These are phyloP conservation scores for Drosophila lutescens DNA, from an alignment of 2,888 invertebrate genomes.

Conservation along the genomic window DNA sequence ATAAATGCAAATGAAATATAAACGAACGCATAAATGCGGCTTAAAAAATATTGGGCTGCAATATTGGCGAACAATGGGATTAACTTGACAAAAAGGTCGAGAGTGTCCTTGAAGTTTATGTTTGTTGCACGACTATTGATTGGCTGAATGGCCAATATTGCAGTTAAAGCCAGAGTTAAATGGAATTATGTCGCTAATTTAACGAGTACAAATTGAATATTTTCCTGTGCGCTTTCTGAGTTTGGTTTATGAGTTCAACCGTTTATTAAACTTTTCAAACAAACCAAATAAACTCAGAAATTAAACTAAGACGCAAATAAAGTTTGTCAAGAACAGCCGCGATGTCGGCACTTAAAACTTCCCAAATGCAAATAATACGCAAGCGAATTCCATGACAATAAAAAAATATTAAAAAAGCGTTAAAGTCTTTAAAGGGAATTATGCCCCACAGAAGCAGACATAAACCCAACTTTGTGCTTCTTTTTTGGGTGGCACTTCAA, in stretches of 20 bases:
- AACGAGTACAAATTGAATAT: not conserved
- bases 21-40: constrained; percentile 38
- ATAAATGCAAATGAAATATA: constrained; percentile 54
- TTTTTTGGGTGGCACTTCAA: constrained; percentile 60
- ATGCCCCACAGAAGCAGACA: constrained; percentile 52
- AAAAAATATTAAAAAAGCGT: constrained; percentile 71
- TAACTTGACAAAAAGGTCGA: constrained; percentile 18
- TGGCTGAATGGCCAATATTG: not conserved
- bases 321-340: constrained; percentile 22
- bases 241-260: not conserved
- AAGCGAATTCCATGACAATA: constrained; percentile 52
- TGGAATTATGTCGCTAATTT: constrained; percentile 7
- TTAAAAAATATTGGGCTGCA: constrained; percentile 15
- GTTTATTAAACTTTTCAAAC: constrained; percentile 20
- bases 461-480: constrained; percentile 38
- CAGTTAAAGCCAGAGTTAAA: constrained; percentile 4
- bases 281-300: constrained; percentile 28
- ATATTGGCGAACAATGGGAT: constrained; percentile 26
- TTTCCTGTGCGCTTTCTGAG: not conserved
- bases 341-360: constrained; percentile 33
- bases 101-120: constrained; percentile 22
- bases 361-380: constrained; percentile 26
- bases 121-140: constrained; percentile 8
- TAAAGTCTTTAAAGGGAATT: constrained; percentile 70
- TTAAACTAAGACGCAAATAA: constrained; percentile 25